Conservation (phyloP, 2,113 vertebrate genomes). For the Herpetotheres cachinnans region DNA sequence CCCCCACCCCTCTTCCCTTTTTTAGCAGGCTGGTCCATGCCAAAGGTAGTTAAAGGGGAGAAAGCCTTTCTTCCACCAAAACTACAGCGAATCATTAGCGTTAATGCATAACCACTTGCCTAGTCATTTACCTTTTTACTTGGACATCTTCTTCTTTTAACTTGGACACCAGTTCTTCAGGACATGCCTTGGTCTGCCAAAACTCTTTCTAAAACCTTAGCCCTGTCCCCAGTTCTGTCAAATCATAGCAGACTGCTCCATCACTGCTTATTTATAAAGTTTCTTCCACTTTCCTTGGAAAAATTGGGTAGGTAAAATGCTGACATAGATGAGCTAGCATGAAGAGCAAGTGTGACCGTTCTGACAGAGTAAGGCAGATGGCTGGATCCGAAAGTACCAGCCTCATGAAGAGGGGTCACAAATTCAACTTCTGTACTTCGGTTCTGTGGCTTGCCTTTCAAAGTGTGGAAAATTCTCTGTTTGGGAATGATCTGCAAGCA, state of each 20-base stretch:
- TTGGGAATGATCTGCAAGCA: not conserved
- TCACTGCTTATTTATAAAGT: not conserved
- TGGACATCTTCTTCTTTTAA: not conserved
- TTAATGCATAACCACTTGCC: not conserved
- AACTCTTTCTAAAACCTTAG: not conserved
- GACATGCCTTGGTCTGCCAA: not conserved
- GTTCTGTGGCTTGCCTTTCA: not conserved
- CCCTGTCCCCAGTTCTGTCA: not conserved
- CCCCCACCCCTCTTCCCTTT: not conserved
- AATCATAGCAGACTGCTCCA: not conserved
- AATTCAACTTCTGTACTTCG: not conserved
- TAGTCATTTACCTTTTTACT: not conserved
- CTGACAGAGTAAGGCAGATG: not conserved
- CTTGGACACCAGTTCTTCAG: not conserved
- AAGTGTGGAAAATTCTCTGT: not conserved
- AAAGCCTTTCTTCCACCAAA: not conserved
- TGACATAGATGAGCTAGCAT: not conserved
- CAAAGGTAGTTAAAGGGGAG: not conserved
- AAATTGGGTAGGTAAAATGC: not conserved
- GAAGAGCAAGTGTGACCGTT: not conserved
- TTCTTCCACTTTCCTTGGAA: not conserved
- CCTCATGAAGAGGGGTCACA: not conserved
- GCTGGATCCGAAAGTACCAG: not conserved
- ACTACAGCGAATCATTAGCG: not conserved
- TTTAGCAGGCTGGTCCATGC: not conserved